Percentiles rank a stretch among this genome's conserved stretches.
Evolutionary conservation across 2,113 vertebrate genomes (phyloP).

Genomic region (Anas platyrhynchos): DNA sequence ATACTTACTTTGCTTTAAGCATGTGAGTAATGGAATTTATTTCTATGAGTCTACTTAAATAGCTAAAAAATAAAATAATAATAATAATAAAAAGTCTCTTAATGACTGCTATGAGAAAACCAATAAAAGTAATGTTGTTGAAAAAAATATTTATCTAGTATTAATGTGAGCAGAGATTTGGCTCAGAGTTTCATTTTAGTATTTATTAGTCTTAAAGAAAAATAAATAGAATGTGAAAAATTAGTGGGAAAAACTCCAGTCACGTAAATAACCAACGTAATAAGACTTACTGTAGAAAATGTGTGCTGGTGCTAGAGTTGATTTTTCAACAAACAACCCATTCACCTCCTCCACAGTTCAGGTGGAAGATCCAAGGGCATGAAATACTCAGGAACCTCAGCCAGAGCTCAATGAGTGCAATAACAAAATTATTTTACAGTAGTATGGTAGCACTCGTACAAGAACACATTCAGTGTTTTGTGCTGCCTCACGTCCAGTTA

Average conservation of each 20-base stretch:
- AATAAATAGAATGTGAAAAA: not conserved
- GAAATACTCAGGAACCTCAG: not conserved
- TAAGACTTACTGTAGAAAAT: not conserved
- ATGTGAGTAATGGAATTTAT: not conserved
- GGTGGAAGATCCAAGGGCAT: not conserved
- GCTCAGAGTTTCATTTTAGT: not conserved
- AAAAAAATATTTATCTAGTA: not conserved
- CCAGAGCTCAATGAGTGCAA: not conserved
- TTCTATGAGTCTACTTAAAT: not conserved
- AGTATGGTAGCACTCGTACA: not conserved
- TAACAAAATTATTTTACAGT: not conserved
- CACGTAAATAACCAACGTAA: not conserved
- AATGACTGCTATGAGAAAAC: not conserved
- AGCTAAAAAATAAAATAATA: not conserved
- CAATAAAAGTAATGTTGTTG: not conserved
- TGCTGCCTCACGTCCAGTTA: not conserved
- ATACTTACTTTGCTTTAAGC: not conserved
- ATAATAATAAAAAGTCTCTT: not conserved
- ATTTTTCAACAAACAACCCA: not conserved
- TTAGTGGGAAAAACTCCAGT: not conserved
- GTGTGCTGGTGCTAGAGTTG: not conserved
- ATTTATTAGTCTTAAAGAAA: not conserved
- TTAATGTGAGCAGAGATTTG: rapidly evolving
- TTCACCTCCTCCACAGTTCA: not conserved
- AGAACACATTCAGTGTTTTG: not conserved